Percentiles rank a stretch among this genome's conserved stretches.
Evolutionary conservation across 2,797 vertebrate species (phyloP).

Genomic region (Epinephelus awoara): DNA sequence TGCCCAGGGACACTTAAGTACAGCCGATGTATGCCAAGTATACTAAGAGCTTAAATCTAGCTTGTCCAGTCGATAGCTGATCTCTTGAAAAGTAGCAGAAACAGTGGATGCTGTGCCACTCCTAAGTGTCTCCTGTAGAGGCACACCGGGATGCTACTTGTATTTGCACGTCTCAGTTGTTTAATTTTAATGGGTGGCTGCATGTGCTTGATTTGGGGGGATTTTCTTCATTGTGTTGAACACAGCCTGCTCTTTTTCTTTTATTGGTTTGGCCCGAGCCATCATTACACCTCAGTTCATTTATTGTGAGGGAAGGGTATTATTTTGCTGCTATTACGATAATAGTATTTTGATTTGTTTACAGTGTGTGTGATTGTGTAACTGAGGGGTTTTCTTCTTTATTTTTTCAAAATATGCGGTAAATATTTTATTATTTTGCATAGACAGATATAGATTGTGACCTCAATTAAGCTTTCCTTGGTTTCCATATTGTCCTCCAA

Average conservation of each 20-base stretch:
- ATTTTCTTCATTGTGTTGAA: background rate
- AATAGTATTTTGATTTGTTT: background rate
- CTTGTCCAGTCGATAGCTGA: conserved; percentile 34
- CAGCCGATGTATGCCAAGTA: conserved; percentile 25
- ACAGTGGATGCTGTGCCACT: conserved; percentile 6
- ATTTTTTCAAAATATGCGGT: background rate
- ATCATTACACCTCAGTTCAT: background rate
- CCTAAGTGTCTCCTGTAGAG: background rate
- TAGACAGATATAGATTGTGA: background rate
- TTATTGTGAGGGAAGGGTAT: background rate
- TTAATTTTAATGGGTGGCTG: background rate
- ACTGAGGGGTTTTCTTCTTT: background rate
- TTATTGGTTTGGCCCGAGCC: background rate
- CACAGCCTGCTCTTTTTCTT: background rate
- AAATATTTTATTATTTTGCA: background rate
- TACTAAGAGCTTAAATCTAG: conserved; percentile 30
- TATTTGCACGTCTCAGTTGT: background rate
- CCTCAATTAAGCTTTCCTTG: no score
- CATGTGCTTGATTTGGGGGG: background rate
- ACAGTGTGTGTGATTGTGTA: background rate
- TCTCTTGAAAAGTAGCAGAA: conserved; percentile 23
- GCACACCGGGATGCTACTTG: background rate
- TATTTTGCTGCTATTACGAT: background rate
- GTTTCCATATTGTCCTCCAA: no score
- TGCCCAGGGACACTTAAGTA: conserved; percentile 36